Base-by-base conservation (phyloP, 1,140 invertebrate species). In the Hylyphantes graminicola region DNA sequence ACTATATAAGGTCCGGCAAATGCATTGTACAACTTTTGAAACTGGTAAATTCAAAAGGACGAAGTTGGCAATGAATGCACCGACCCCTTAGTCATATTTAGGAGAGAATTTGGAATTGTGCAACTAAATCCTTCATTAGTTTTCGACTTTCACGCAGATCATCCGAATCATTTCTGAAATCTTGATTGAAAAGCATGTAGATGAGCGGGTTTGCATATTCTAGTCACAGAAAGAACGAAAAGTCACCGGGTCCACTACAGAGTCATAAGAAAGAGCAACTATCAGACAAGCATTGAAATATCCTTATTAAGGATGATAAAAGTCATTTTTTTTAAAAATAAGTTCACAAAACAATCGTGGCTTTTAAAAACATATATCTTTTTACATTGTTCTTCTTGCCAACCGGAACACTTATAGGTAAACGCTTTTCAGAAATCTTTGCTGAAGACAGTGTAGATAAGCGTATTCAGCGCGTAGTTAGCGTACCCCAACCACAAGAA, bases 201-300 rank as follows among this genome's bases (percentile, higher is more conserved):
- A 97, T 96, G 72, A 95, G 93, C 6, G 95, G 95, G 90, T 97
- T 97, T 88, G 96, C 94, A 89, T 96, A 97, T 61, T 96, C 96
- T 68, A 97, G 92, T 95, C 95, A 96, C 8, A 95, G 92, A 89
- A 96, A 95, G 87, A 96, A 93, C 86, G 94, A 94, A 85, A 95
- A 93, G 86, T 95, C 91, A 87, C 93, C 93, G 86, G 93, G 92
- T 90, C 93, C 94, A 87, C 35, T 35, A 35, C 55, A 97, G 92
- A 1, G 96, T 94, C 92, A 96, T 93, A 84, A 96, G 90, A 17
- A 97, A 90, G 0, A 96, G 96, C 90, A 96, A 93, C 48, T 97
- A 93, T 90, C 97, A 97, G 90, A 98, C 35, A 35, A 35, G 35
- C 35, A 1, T 35, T 35, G 5, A 35, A 35, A 35, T 35, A 35